Base-by-base conservation (phyloP, 2,888 invertebrate species). In the Epsilonema sp. region DNA sequence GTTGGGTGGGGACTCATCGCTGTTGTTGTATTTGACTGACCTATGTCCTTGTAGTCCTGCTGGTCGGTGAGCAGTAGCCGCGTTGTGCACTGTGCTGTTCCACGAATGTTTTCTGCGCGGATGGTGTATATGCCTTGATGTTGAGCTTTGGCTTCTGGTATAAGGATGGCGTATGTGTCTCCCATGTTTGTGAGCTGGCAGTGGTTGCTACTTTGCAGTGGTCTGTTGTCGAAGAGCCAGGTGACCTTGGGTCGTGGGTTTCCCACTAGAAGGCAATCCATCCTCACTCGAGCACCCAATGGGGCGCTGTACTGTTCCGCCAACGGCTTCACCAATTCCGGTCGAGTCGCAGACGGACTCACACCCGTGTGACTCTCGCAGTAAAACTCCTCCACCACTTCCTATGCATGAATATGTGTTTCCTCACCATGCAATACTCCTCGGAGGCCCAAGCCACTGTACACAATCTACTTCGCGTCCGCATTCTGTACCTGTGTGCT, bases 201-300 rank as follows among this genome's bases (percentile, higher is more conserved):
- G 48, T 21, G 51, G 50, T 13, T 53, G 52, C 4, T 49, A 25
- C 23, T 54, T 23, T 51, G 47, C 37, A 51, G 44, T 19, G 60
- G 56, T 41, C 63, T 52, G 43, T 64, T 62, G 50, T 67, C 65
- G 54, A 64, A 64, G 54, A 55, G 61, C 67, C 69, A 68, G 23
- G 58, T 57, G 19, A 68, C 65, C 52, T 63, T 64, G 16, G 69
- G 69, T 46, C 64, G 62, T 3, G 69, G 69, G 50, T 59, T 60
- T 25, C 67, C 69, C 45, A 65, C 61, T 46, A 66, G 60, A 50
- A 60, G 59, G 53, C 67, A 59, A 38, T 63, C 62, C 36, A 62
- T 55, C 19, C 52, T 51, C 19, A 53, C 51, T 41, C 53, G 46
- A 25, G 55, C 55, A 8, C 57, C 60, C 44, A 60, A 58, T 36